Percentiles rank a stretch among this genome's conserved stretches.
Evolutionary conservation across 64 coral and sea anemone genomes (phyloP).

Genomic region (Montipora efflorescens): DNA sequence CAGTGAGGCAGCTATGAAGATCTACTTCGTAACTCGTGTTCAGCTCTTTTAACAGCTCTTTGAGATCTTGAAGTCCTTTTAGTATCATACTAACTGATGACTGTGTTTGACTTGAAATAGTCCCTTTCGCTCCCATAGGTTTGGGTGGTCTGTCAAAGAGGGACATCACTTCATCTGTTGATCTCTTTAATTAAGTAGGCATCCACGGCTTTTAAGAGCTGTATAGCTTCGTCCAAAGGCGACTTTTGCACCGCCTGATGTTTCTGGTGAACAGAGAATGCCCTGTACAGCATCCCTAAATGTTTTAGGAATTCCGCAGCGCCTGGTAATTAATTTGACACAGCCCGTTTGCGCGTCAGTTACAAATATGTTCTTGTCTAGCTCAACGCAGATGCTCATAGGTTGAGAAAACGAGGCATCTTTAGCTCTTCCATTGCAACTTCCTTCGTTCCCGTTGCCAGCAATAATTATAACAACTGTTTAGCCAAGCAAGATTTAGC

Average conservation of each 20-base stretch:
- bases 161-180: conserved; percentile 5
- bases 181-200: background rate
- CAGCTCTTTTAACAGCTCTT: conserved; percentile 37
- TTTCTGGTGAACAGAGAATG: background rate
- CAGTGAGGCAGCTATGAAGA: too few relatives aligned
- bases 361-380: background rate
- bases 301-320: background rate
- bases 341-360: background rate
- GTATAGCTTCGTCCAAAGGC: background rate
- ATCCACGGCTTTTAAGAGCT: background rate
- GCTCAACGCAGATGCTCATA: background rate
- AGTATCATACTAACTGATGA: conserved; percentile 39
- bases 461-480: background rate
- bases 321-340: background rate
- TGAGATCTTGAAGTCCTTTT: conserved; percentile 14
- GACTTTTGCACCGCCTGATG: background rate
- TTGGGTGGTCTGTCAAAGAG: conserved; percentile 24
- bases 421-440: background rate
- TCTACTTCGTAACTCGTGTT: background rate
- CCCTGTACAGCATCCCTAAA: background rate
- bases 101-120: conserved; percentile 47
- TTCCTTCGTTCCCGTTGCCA: background rate
- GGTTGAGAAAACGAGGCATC: background rate
- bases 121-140: conserved; percentile 16
- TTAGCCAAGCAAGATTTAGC: too few relatives aligned